Evolutionary conservation across 2,797 vertebrate species (phyloP).

Genomic region (Gallinago solitaria): DNA sequence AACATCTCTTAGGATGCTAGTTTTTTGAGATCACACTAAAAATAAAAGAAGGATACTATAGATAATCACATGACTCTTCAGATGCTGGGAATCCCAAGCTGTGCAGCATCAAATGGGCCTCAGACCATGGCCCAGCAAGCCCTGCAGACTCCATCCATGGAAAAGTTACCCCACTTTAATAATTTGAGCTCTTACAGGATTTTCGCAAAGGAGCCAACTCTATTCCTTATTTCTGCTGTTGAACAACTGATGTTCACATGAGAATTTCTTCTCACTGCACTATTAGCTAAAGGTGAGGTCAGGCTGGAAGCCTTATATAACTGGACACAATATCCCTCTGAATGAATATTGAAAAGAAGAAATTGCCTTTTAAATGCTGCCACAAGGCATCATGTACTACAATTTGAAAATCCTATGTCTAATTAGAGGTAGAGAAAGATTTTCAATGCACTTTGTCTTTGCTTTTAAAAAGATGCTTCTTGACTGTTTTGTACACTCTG

Average conservation of each 20-base stretch:
- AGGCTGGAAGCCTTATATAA: background rate
- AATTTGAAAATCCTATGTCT: background rate
- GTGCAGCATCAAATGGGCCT: rapidly evolving
- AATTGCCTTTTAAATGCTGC: background rate
- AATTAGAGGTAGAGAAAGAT: background rate
- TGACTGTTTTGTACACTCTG: background rate
- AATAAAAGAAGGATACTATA: background rate
- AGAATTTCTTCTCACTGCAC: background rate
- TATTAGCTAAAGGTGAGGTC: background rate
- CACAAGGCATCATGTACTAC: background rate
- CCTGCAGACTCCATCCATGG: background rate
- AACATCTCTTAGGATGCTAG: background rate
- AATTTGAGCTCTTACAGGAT: background rate
- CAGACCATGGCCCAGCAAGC: background rate
- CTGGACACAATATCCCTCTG: background rate
- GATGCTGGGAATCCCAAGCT: background rate
- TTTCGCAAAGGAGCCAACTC: background rate
- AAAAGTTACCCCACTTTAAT: background rate
- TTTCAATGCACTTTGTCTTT: background rate
- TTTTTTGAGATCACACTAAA: background rate
- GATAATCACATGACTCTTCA: background rate
- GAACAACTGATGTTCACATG: background rate
- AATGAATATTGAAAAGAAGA: background rate
- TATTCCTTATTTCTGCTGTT: background rate
- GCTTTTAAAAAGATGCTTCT: background rate